These are phyloP conservation scores for Aspidiotus destructor DNA, from an alignment of 2,888 invertebrate genomes.

Conservation along the genomic window DNA sequence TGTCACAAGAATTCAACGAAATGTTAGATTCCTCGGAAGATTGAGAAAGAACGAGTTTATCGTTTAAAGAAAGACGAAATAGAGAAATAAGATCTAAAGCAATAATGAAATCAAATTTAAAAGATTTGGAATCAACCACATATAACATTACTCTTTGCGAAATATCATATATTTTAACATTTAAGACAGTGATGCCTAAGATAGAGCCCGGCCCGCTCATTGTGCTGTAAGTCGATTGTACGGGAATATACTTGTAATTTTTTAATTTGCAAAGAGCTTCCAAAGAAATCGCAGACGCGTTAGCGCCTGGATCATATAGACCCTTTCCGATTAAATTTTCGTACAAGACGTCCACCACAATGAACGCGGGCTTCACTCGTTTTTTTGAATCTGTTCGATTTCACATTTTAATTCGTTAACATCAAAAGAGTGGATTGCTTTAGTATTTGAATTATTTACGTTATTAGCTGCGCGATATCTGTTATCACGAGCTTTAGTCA, in stretches of 20 bases:
- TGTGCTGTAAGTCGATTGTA: not conserved
- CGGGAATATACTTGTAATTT: not conserved
- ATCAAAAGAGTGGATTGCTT: not conserved
- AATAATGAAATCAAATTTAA: not conserved
- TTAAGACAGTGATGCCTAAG: not conserved
- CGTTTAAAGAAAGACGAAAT: not conserved
- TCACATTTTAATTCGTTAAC: not conserved
- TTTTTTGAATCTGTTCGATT: not conserved
- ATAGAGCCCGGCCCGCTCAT: not conserved
- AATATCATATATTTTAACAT: not conserved
- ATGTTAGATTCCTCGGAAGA: too few species aligned
- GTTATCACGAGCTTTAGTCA: too few species aligned
- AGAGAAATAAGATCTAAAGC: not conserved
- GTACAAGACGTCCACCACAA: not conserved
- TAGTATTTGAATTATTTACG: not conserved
- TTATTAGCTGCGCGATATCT: too few species aligned
- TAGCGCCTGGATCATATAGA: not conserved
- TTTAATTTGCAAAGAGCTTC: not conserved
- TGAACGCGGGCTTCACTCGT: not conserved
- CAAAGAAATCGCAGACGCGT: not conserved
- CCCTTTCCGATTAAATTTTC: not conserved
- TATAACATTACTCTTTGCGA: not conserved
- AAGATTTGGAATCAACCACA: not conserved
- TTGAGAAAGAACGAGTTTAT: too few species aligned
- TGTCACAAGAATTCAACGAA: too few species aligned